These are phyloP conservation scores for Schizaphis graminum DNA, from an alignment of 2,888 invertebrate species.

Conservation along the genomic window DNA sequence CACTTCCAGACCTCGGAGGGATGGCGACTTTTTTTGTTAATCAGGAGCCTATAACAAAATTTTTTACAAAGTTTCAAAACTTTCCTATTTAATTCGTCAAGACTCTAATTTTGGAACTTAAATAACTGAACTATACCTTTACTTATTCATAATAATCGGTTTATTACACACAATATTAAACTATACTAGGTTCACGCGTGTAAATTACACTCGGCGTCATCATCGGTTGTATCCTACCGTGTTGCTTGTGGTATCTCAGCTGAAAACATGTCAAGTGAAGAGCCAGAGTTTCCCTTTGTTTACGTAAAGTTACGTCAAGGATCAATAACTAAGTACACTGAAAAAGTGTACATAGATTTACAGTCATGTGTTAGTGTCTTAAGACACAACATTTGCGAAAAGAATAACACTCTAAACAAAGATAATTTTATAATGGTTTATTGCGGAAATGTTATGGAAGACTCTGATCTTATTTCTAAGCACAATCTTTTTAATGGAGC, in stretches of 20 bases:
- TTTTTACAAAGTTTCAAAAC: too few relatives aligned
- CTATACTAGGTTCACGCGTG: not conserved
- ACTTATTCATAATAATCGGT: not conserved
- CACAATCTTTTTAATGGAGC: constrained; percentile 76
- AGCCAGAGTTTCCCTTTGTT: not conserved
- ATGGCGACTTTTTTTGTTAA: too few relatives aligned
- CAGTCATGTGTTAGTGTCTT: not conserved
- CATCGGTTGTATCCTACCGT: not conserved
- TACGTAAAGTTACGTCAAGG: constrained; percentile 26
- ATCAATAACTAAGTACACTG: not conserved
- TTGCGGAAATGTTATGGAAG: constrained; percentile 80
- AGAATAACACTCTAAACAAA: not conserved
- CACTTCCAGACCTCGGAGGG: too few relatives aligned
- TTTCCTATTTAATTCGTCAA: too few relatives aligned
- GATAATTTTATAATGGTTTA: constrained; percentile 75
- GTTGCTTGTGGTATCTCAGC: not conserved
- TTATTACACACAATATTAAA: not conserved
- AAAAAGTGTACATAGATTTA: not conserved
- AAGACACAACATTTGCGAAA: not conserved
- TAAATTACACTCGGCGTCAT: not conserved
- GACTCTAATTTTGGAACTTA: too few relatives aligned
- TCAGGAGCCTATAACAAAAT: too few relatives aligned
- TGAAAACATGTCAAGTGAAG: constrained; percentile 15
- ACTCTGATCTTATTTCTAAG: constrained; percentile 76
- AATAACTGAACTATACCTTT: not conserved